Base-by-base conservation (phyloP, 2,113 vertebrate species). In the Sylvietta virens region DNA sequence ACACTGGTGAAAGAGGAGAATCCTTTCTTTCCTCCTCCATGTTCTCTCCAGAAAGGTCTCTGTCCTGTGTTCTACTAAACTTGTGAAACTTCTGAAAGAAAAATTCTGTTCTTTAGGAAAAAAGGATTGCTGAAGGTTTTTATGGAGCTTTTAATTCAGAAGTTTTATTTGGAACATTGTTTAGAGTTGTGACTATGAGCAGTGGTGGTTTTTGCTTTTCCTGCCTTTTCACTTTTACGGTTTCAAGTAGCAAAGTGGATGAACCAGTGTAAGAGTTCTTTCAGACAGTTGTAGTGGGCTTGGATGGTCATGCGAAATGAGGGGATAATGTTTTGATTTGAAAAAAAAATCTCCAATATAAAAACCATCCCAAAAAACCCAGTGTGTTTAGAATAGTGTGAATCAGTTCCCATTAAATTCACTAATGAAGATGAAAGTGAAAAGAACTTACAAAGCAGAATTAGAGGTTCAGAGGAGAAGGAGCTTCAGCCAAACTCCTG, bases 331-430 rank as follows among this genome's bases (percentile, higher is more conserved):
- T 70, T 72, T 80, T 39, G 8, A 67, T 79, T 61, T 53, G 15
- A 31, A 61, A 57, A 71, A 51, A 51, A 27, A 16, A 11, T 2
- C 8, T 21, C 23, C 21, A 57, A 50, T 13, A 33, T 9, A 37
- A 51, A 72, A 53, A 10, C 8, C 8, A 19, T 26, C 5, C 13
- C 8, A 13, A 57, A 57, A 26, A 2, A 0, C 4, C 15, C 10
- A 37, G 11, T 33, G 19, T 19, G 12, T 61, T 80, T 56, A 77
- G 40, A 86, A 88, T 72, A 82, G 15, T n/a, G 10, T 31, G 33
- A 51, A 37, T 39, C 21, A 17, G 14, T 80, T 85, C 17, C 26
- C 16, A 26, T 48, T 73, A 44, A 61, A 65, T 78, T 80, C 13
- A 64, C 3, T 28, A 31, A 37, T 16, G 22, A 77, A 80, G 53